phyloP scores from a whole-genome alignment of 2,888 invertebrate species.

The Rhingia rostrata region DNA sequence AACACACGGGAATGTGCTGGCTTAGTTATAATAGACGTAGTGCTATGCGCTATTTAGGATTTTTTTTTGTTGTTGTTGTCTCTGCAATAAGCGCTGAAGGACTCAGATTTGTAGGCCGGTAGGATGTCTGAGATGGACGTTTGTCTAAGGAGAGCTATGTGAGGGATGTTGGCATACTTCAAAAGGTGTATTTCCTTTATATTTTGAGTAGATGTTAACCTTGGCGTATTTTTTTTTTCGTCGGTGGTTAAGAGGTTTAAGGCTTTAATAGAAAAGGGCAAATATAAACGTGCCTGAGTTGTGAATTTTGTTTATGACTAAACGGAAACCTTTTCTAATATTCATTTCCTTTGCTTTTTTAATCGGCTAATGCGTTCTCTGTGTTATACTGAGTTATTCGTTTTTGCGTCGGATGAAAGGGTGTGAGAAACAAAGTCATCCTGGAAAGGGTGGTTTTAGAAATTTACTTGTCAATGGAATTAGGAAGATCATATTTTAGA shows the following conservation, averaged over 20 bases:
- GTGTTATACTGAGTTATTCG: slow-evolving; percentile 8
- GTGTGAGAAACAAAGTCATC: no score
- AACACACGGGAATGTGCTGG: slow-evolving; percentile 19
- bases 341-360: slow-evolving; percentile 37
- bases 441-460: no score
- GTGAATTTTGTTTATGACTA: slow-evolving; percentile 12
- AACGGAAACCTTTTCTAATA: slow-evolving; percentile 3
- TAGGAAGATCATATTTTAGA: no score
- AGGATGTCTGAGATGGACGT: neutral
- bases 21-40: slow-evolving; percentile 9
- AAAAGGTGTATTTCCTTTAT: slow-evolving; percentile 44
- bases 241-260: slow-evolving; percentile 44
- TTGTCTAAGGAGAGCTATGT: neutral
- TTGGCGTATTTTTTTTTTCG: slow-evolving; percentile 19
- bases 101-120: slow-evolving; percentile 14
- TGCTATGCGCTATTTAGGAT: neutral
- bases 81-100: slow-evolving; percentile 19
- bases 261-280: slow-evolving; percentile 5
- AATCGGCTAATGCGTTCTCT: slow-evolving; percentile 30
- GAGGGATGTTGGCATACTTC: slow-evolving; percentile 8
- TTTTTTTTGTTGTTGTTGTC: neutral
- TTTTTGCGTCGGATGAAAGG: neutral
- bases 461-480: no score
- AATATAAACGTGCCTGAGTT: slow-evolving; percentile 26
- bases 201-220: slow-evolving; percentile 14